Percentiles rank a stretch among this genome's conserved stretches.
Evolutionary conservation across 2,113 vertebrate genomes (phyloP).

Genomic region (Pedetes capensis): DNA sequence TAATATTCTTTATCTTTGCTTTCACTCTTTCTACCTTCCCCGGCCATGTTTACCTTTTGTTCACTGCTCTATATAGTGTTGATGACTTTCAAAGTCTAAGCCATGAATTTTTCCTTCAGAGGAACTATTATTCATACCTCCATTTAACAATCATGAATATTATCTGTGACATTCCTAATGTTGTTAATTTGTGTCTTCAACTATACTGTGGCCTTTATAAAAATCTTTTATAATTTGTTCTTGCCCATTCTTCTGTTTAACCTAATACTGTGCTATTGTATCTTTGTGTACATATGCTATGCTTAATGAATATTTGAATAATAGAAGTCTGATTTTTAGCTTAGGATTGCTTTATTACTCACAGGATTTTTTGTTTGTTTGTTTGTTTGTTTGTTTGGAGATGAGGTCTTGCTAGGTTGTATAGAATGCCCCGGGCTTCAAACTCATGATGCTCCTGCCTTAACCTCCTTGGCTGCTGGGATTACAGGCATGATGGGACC

Average conservation of each 20-base stretch:
- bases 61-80: not conserved
- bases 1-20: not conserved
- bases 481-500: no score
- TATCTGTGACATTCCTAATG: not conserved
- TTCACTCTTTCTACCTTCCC: not conserved
- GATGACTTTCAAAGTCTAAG: not conserved
- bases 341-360: not conserved
- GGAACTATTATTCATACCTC: not conserved
- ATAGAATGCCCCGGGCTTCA: no score
- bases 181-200: not conserved
- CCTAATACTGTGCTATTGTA: not conserved
- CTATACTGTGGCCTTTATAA: not conserved
- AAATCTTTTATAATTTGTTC: not conserved
- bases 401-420: no score
- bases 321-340: not conserved
- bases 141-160: not conserved
- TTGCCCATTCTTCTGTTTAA: not conserved
- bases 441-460: no score
- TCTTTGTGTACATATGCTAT: not conserved
- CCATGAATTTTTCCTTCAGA: not conserved
- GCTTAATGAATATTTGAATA: constrained; percentile 44
- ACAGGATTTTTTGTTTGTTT: no score
- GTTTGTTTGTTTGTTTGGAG: no score
- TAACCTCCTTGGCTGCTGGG: no score
- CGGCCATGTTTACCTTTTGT: not conserved